A percentile compares a stretch with the other conserved stretches of the same genome.
Conservation (phyloP, 2,113 vertebrate genomes). For the Calidris pygmaea region DNA sequence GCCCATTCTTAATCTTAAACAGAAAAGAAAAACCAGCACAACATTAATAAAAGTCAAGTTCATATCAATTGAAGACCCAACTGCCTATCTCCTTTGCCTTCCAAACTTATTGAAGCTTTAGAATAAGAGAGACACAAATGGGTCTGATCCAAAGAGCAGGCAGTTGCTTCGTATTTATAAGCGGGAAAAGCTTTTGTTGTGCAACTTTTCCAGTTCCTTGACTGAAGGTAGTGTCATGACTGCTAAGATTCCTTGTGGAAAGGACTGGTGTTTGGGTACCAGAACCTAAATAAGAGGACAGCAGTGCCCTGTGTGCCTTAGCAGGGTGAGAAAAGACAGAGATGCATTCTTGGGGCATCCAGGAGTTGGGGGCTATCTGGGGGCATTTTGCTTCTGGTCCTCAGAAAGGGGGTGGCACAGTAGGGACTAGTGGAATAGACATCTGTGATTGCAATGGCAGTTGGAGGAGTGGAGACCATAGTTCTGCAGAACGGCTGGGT, state of each 20-base stretch:
- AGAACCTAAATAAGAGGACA: not conserved
- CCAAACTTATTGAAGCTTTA: not conserved
- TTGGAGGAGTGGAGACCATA: fast-evolving
- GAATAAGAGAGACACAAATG: not conserved
- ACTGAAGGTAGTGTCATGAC: not conserved
- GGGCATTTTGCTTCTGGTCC: not conserved
- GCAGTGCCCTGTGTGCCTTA: not conserved
- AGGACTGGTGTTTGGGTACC: not conserved
- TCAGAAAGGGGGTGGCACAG: not conserved
- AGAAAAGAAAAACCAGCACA: not conserved
- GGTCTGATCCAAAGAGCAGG: not conserved
- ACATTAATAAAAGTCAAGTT: not conserved
- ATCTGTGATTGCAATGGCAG: not conserved
- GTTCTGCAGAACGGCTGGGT: not conserved
- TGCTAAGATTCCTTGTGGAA: not conserved
- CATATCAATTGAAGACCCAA: too few species aligned
- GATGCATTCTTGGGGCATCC: not conserved
- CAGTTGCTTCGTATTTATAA: not conserved
- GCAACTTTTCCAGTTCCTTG: not conserved
- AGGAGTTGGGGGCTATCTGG: not conserved
- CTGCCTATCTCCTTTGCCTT: not conserved
- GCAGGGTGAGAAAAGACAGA: not conserved
- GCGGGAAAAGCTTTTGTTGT: not conserved
- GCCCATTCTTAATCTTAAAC: not conserved
- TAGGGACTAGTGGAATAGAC: not conserved